Evolutionary conservation across 2,113 vertebrate species (phyloP).

Genomic region (Lota lota): DNA sequence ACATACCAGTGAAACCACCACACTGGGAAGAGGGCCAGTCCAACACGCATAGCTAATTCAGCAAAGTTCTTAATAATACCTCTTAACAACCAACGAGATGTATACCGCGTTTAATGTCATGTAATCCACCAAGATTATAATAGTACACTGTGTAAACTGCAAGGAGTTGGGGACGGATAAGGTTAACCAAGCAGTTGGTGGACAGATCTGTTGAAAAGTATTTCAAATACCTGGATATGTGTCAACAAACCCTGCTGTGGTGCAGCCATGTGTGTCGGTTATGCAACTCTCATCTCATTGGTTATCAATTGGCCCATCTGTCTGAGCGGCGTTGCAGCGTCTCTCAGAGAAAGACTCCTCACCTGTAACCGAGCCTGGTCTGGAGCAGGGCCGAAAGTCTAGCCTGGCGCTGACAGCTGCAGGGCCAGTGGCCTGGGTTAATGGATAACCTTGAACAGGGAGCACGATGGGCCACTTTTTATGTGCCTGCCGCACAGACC

Average conservation of each 20-base stretch:
- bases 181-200: constrained; percentile 10
- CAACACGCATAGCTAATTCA: constrained; percentile 54
- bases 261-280: constrained; percentile 15
- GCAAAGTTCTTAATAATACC: constrained; percentile 42
- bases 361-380: constrained; percentile 68
- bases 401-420: constrained; percentile 74
- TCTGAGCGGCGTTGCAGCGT: constrained; percentile 11
- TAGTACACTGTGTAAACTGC: constrained; percentile 39
- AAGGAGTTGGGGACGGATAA: constrained; percentile 26
- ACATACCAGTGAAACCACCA: constrained; percentile 53
- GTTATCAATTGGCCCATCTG: constrained; percentile 21
- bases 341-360: constrained; percentile 30
- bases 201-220: constrained; percentile 31
- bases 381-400: constrained; percentile 70
- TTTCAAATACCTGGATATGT: constrained; percentile 33
- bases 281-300: constrained; percentile 24
- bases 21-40: constrained; percentile 48
- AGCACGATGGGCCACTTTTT: constrained; percentile 65
- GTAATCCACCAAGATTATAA: constrained; percentile 35
- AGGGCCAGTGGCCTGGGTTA: constrained; percentile 64
- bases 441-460: constrained; percentile 81
- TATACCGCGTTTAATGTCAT: constrained; percentile 22
- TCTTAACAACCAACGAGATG: constrained; percentile 45
- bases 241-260: constrained; percentile 12
- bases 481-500: constrained; percentile 74